Percentiles rank a stretch among this genome's conserved stretches.
Conservation (phyloP, 2,797 vertebrate species). For the Oceanodroma leucorhoa region DNA sequence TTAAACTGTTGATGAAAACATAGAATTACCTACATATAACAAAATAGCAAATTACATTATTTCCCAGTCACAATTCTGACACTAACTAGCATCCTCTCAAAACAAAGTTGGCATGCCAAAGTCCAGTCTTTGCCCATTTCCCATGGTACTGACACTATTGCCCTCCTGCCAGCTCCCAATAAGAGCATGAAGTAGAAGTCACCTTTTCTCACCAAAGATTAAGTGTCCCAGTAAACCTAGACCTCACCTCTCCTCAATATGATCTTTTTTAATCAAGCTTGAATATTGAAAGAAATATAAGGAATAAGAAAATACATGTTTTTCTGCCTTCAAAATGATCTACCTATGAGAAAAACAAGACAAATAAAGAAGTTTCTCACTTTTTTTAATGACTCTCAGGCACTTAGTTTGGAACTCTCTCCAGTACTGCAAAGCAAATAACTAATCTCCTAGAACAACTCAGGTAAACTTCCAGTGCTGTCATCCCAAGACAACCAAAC, state of each 20-base stretch:
- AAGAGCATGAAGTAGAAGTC: not conserved
- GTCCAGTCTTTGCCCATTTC: not conserved
- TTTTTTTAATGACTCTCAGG: not conserved
- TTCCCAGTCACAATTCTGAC: not conserved
- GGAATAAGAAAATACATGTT: not conserved
- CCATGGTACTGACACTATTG: not conserved
- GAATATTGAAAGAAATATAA: not conserved
- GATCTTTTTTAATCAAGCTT: not conserved
- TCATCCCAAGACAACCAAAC: not conserved
- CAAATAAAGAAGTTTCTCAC: not conserved
- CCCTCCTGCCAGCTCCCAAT: not conserved
- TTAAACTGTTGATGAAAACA: not conserved
- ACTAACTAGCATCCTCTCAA: not conserved
- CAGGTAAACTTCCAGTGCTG: not conserved
- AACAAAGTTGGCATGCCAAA: not conserved
- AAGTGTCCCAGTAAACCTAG: not conserved
- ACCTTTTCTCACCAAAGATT: not conserved
- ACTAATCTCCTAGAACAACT: not conserved
- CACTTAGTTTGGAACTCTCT: not conserved
- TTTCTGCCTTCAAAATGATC: not conserved
- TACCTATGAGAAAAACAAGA: not conserved
- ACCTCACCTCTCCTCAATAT: not conserved
- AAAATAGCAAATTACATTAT: not conserved
- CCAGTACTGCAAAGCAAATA: not conserved
- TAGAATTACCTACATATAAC: not conserved